Conservation (phyloP, 2,113 vertebrate species). For the Pyrgilauda ruficollis region DNA sequence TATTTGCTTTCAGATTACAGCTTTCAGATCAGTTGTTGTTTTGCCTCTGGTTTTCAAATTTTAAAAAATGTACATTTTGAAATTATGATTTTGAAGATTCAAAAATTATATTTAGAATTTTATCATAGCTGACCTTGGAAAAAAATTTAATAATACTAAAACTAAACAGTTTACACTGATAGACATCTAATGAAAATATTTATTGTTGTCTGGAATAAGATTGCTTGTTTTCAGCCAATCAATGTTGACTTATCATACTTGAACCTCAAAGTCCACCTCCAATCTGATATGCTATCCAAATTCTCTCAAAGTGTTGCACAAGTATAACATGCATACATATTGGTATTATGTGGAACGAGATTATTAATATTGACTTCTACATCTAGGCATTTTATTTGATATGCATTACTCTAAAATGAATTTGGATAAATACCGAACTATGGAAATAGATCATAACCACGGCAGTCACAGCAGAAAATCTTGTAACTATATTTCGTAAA, state of each 20-base stretch:
- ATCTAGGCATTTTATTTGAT: neutral
- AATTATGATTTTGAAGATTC: neutral
- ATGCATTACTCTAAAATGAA: neutral
- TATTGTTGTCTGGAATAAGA: neutral
- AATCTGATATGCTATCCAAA: neutral
- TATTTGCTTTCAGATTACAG: neutral
- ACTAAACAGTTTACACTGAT: neutral
- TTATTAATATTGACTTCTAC: neutral
- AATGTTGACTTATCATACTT: neutral
- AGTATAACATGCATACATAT: neutral
- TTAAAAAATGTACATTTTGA: neutral
- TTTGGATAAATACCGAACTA: neutral
- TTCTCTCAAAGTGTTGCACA: neutral
- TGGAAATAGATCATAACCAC: constrained; percentile 25
- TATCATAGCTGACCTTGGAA: neutral
- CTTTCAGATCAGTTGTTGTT: neutral
- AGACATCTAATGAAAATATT: neutral
- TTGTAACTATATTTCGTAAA: neutral
- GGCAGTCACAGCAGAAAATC: constrained; percentile 37
- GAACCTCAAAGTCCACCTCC: constrained; percentile 31
- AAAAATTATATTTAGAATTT: neutral
- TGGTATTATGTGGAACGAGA: neutral
- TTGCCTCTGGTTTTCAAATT: neutral
- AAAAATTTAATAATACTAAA: neutral
- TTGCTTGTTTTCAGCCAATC: neutral